A percentile compares a stretch with the other conserved stretches of the same genome.
Conservation (phyloP, 2,888 invertebrate genomes). For the Hydrotaea cyrtoneurina region DNA sequence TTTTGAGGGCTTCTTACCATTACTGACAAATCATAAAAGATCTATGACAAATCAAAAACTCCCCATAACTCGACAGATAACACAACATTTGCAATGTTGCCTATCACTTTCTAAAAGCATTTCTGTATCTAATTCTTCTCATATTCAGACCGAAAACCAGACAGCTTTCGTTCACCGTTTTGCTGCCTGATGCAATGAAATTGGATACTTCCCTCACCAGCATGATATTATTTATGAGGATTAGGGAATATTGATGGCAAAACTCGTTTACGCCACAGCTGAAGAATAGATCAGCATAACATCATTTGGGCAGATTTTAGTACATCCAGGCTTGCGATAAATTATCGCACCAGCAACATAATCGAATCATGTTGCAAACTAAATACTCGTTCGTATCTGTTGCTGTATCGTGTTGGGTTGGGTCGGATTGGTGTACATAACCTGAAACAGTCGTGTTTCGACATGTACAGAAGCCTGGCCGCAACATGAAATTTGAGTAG, state of each 20-base stretch:
- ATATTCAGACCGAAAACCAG: no score
- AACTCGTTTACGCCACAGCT: neutral
- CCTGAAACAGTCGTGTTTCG: slow-evolving; percentile 19
- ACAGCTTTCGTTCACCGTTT: no score
- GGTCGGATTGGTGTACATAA: slow-evolving; percentile 11
- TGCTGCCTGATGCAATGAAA: neutral
- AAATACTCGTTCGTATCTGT: neutral
- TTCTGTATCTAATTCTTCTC: no score
- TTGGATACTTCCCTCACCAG: neutral
- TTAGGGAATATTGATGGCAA: neutral
- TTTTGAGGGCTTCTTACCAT: no score
- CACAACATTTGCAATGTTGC: no score
- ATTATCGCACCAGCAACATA: neutral
- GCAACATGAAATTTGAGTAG: slow-evolving; percentile 58
- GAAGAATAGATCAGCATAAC: neutral
- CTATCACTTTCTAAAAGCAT: no score
- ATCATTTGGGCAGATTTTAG: slow-evolving; percentile 3
- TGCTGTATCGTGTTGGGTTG: no score
- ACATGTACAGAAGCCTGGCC: slow-evolving; percentile 37
- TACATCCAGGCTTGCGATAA: slow-evolving; percentile 11
- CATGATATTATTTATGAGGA: neutral
- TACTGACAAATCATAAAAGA: no score
- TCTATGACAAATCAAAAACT: no score
- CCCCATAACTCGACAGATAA: no score
- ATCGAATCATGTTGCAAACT: slow-evolving; percentile 33